Evolutionary conservation across 2,113 vertebrate genomes (phyloP).

Genomic region (Xiphias gladius): DNA sequence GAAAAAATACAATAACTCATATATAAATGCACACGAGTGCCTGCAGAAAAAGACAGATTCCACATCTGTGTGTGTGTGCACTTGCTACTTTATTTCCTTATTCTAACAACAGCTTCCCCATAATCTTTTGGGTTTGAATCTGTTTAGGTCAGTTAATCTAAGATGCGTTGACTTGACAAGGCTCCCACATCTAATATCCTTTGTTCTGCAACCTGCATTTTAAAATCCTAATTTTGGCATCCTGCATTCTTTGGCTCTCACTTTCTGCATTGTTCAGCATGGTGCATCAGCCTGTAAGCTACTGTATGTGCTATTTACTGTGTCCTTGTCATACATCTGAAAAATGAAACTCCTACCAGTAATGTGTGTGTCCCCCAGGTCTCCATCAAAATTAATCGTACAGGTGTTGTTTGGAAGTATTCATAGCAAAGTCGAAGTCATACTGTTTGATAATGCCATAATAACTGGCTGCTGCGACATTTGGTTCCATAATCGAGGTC

Average conservation of each 20-base stretch:
- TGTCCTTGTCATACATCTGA: constrained; percentile 70
- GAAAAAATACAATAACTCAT: constrained; percentile 57
- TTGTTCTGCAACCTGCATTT: background rate
- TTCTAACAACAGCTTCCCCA: constrained; percentile 7
- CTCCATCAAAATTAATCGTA: constrained; percentile 26
- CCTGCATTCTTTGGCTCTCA: background rate
- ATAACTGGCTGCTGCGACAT: constrained; percentile 12
- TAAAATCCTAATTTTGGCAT: background rate
- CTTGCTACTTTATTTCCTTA: background rate
- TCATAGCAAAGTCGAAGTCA: constrained; percentile 5
- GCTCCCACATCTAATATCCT: constrained; percentile 9
- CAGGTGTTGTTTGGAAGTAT: constrained; percentile 31
- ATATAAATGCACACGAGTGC: constrained; percentile 16
- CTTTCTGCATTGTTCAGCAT: constrained; percentile 54
- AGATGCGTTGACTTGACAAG: background rate
- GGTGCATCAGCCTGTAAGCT: constrained; percentile 50
- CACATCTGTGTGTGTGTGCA: constrained; percentile 1
- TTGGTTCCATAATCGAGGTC: constrained; percentile 9
- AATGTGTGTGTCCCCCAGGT: background rate
- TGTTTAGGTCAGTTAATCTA: background rate
- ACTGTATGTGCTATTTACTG: constrained; percentile 48
- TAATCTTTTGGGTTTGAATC: constrained; percentile 4
- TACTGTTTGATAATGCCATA: constrained; percentile 9
- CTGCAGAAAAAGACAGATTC: constrained; percentile 5
- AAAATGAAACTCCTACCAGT: constrained; percentile 30